Evolutionary conservation across 2,113 vertebrate genomes (phyloP).

Genomic region (Agelaius phoeniceus): DNA sequence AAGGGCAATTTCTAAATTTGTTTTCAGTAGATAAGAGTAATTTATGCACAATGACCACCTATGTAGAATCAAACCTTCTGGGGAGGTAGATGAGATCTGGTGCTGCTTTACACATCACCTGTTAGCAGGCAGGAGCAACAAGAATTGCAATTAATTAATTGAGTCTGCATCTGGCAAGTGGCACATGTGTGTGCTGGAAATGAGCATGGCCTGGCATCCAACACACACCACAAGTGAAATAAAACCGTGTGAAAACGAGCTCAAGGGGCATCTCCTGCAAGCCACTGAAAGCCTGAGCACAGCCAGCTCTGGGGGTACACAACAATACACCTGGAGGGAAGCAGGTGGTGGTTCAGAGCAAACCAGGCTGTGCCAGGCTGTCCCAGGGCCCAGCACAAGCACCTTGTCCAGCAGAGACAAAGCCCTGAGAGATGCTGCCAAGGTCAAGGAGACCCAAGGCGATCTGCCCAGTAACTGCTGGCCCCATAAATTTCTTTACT

Average conservation of each 20-base stretch:
- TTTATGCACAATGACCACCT: slow-evolving; percentile 37
- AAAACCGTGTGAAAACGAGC: background rate
- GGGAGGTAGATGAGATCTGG: background rate
- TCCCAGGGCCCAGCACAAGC: background rate
- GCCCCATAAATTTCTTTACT: background rate
- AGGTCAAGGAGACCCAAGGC: slow-evolving; percentile 7
- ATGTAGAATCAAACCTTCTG: background rate
- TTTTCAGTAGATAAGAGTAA: slow-evolving; percentile 51
- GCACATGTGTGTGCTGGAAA: background rate
- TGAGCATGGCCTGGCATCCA: background rate
- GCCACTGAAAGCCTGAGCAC: background rate
- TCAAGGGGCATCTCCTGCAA: background rate
- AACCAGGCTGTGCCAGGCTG: background rate
- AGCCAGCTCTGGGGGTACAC: background rate
- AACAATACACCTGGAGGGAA: background rate
- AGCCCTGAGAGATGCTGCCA: background rate
- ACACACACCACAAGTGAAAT: background rate
- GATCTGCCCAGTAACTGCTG: background rate
- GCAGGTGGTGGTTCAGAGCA: background rate
- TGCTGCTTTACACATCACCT: slow-evolving; percentile 2
- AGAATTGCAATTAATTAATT: slow-evolving; percentile 11
- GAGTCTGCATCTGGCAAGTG: background rate
- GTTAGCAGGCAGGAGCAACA: background rate
- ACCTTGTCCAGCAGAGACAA: background rate
- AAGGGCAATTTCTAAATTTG: slow-evolving; percentile 56